Evolutionary conservation across 2,797 vertebrate genomes (phyloP), one percentile per base, ranked within the genome.

Genomic region (Smutsia temminckii): DNA sequence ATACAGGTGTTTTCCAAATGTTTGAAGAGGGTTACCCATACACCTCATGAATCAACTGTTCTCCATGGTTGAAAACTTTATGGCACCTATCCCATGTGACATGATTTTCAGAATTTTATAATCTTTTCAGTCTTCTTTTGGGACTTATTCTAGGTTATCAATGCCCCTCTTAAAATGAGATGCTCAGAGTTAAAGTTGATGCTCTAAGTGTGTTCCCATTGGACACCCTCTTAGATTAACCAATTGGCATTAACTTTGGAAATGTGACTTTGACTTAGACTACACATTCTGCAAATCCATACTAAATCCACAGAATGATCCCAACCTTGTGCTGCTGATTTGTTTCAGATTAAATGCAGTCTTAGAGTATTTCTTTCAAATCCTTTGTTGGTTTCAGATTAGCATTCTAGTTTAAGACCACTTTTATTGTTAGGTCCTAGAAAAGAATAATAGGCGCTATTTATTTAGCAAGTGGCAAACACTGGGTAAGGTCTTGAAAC

Each of bases 351-450:
- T 64, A 53, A 87, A 93, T 90, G 68, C 12, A 27, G 51, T 89
- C 9, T 64, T 32, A 53, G 6, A 32, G 21, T n/a, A 91, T 74
- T 16, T 85, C 25, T 77, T 93, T 92, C 8, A 80, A 93, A 74
- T 89, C 75, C 32, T 88, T 92, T 68, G n/a, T 94, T 93, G 21
- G 20, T 94, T 95, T 84, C 75, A 57, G 12, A 85, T 78, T 64
- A 91, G 18, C 23, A 49, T 68, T 91, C 42, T 83, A 34, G 10
- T 74, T 46, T 96, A 91, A 85, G 69, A 5, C 71, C 78, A 53
- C 14, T 75, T 42, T 79, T 51, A 91, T 57, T 88, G 53, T 59
- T 57, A 46, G 46, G 37, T 42, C 16, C 10, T 34, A 42, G 42
- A 92, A 69, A 96, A 75, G 42, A 69, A 69, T 75, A 71, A 25